A percentile compares a stretch with the other conserved stretches of the same genome.
phyloP scores from a whole-genome alignment of 2,113 vertebrate genomes.

The Prunella himalayana region DNA sequence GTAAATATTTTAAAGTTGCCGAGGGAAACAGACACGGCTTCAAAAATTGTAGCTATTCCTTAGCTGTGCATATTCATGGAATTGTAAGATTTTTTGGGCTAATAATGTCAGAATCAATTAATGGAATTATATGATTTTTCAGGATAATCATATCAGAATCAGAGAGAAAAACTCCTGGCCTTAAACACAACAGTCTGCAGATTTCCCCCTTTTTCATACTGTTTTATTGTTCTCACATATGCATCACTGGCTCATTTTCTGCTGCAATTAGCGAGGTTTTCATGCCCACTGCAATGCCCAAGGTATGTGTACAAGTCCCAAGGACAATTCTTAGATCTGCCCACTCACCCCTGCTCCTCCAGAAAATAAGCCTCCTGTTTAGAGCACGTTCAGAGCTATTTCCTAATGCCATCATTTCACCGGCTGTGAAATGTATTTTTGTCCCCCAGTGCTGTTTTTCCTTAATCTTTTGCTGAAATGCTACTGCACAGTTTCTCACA shows the following conservation, averaged over 20 bases:
- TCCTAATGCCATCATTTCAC: neutral
- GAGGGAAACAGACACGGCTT: neutral
- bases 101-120: neutral
- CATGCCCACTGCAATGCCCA: rapidly evolving
- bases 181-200: neutral
- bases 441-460: neutral
- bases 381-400: rapidly evolving
- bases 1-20: neutral
- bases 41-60: neutral
- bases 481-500: neutral
- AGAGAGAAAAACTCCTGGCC: neutral
- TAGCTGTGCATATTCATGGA: neutral
- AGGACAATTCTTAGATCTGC: neutral
- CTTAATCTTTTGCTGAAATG: neutral
- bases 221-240: neutral
- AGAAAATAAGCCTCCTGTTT: neutral
- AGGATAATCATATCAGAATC: neutral
- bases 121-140: neutral
- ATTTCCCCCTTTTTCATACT: neutral
- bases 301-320: rapidly evolving
- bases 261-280: neutral
- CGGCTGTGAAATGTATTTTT: neutral
- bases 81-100: rapidly evolving
- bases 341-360: neutral
- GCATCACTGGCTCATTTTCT: neutral